A percentile compares a stretch with the other conserved stretches of the same genome.
phyloP scores from a whole-genome alignment of 2,113 vertebrate genomes.

The Aegithalos caudatus region DNA sequence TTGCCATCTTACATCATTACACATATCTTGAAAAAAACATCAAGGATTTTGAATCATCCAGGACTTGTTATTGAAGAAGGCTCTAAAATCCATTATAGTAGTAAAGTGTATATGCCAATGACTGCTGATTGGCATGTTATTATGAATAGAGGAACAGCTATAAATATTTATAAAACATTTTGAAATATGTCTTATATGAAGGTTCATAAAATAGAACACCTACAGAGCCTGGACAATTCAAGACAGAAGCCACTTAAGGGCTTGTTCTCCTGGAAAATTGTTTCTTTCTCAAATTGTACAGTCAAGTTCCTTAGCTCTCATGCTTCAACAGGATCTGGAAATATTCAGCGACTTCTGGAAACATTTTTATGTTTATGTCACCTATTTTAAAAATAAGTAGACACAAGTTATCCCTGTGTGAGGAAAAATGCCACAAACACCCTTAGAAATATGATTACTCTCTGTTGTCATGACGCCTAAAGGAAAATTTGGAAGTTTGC shows the following conservation, averaged over 20 bases:
- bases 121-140: not conserved
- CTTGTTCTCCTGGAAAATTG: not conserved
- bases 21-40: constrained; percentile 8
- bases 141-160: not conserved
- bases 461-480: not conserved
- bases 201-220: not conserved
- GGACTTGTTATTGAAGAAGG: not conserved
- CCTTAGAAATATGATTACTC: not conserved
- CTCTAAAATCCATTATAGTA: not conserved
- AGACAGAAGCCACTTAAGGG: not conserved
- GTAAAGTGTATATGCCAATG: not conserved
- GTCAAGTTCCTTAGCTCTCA: not conserved
- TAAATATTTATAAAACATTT: not conserved
- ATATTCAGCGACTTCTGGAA: not conserved
- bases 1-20: not conserved
- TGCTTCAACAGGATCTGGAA: not conserved
- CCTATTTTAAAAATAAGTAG: not conserved
- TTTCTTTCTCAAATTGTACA: not conserved
- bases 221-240: not conserved
- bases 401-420: not conserved
- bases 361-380: not conserved
- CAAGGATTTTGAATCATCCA: not conserved
- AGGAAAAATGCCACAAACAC: not conserved
- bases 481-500: not conserved
- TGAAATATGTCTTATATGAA: not conserved